Conservation (phyloP, 2,113 vertebrate species). For the Gymnarchus niloticus region DNA sequence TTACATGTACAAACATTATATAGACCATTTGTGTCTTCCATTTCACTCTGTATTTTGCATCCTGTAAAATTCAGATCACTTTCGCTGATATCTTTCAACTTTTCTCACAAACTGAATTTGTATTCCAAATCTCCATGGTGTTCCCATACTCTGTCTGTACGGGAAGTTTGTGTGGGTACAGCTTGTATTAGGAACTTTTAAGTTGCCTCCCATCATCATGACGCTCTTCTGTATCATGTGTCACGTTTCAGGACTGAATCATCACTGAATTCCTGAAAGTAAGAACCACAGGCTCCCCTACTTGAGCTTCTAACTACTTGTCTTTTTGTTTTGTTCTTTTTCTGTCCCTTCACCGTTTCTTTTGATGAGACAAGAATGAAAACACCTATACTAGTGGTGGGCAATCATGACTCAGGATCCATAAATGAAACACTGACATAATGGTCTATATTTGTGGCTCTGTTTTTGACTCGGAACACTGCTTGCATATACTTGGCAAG, state of each 20-base stretch:
- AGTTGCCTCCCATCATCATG: slow-evolving; percentile 30
- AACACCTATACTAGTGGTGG: neutral
- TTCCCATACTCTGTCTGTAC: neutral
- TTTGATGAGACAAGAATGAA: slow-evolving; percentile 29
- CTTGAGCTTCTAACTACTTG: slow-evolving; percentile 45
- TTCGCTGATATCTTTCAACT: neutral
- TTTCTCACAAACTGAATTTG: neutral
- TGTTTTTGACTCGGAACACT: neutral
- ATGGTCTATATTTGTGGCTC: slow-evolving; percentile 31
- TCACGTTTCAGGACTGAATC: slow-evolving; percentile 57
- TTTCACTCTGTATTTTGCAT: neutral
- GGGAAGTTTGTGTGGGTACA: slow-evolving; percentile 51
- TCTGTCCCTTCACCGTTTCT: neutral
- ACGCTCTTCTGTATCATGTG: slow-evolving; percentile 48
- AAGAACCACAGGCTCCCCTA: slow-evolving; percentile 38
- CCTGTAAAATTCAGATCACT: neutral
- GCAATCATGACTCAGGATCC: slow-evolving; percentile 29
- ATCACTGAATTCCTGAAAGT: slow-evolving; percentile 55
- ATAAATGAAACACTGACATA: slow-evolving; percentile 41
- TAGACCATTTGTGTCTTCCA: neutral
- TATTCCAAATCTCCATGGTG: neutral
- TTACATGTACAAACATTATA: neutral
- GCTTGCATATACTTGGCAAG: neutral
- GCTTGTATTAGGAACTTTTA: slow-evolving; percentile 42
- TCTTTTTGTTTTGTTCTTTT: slow-evolving; percentile 28